Evolutionary conservation across 2,113 vertebrate species (phyloP).

Genomic region (Forbesichthys papilliferus): DNA sequence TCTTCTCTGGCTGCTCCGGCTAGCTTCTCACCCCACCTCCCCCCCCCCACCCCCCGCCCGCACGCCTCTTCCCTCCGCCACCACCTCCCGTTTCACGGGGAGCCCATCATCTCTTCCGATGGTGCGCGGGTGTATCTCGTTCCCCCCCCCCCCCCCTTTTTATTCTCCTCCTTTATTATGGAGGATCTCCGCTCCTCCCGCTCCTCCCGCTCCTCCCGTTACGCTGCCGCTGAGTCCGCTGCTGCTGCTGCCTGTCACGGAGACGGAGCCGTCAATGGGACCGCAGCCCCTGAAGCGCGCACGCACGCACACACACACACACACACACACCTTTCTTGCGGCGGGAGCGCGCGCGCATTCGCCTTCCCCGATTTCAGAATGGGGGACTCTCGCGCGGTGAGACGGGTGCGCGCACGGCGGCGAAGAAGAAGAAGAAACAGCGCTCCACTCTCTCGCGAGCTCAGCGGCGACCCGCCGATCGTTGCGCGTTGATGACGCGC

Average conservation of each 20-base stretch:
- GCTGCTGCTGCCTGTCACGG: slow-evolving; percentile 70
- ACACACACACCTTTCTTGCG: slow-evolving; percentile 49
- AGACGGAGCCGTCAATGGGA: slow-evolving; percentile 84
- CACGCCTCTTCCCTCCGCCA: slow-evolving; percentile 49
- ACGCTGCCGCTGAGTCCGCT: slow-evolving; percentile 27
- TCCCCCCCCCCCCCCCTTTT: neutral
- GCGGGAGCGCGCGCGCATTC: slow-evolving; percentile 68
- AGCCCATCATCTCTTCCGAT: slow-evolving; percentile 79
- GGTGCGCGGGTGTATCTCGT: neutral
- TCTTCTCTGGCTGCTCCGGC: slow-evolving; percentile 65
- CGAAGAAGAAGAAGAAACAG: slow-evolving; percentile 31
- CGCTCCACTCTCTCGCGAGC: slow-evolving; percentile 30
- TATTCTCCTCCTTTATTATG: neutral
- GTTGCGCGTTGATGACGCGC: slow-evolving; percentile 52
- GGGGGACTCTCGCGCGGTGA: slow-evolving; percentile 63
- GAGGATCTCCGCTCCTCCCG: slow-evolving; percentile 66
- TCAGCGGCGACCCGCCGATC: slow-evolving; percentile 50
- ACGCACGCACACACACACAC: too few relatives aligned
- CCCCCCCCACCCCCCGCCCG: slow-evolving; percentile 58
- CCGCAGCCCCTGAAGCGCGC: slow-evolving; percentile 82
- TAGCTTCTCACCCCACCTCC: slow-evolving; percentile 73
- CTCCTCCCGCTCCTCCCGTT: slow-evolving; percentile 67
- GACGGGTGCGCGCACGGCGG: slow-evolving; percentile 50
- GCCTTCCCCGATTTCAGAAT: slow-evolving; percentile 78
- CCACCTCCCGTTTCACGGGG: slow-evolving; percentile 77